phyloP scores from a whole-genome alignment of 2,888 invertebrate species.

The Melolontha melolontha region DNA sequence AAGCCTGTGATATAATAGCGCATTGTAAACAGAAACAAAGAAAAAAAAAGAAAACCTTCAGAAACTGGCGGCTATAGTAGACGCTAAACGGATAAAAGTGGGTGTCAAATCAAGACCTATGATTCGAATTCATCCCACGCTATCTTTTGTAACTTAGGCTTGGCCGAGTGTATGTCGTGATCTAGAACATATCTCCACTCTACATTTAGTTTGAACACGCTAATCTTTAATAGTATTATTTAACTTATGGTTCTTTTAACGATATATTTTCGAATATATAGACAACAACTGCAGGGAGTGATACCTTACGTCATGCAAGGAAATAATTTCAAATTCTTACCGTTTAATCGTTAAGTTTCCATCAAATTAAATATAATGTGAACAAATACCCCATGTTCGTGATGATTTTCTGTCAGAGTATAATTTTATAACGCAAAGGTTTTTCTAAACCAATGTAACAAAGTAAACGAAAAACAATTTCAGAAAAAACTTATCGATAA shows the following conservation, averaged over 20 bases:
- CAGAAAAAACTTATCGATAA: too few relatives aligned
- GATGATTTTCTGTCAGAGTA: background rate
- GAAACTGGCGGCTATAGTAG: slow-evolving; percentile 13
- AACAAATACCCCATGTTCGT: too few relatives aligned
- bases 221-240: slow-evolving; percentile 36
- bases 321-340: background rate
- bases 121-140: slow-evolving; percentile 47
- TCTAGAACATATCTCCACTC: slow-evolving; percentile 30
- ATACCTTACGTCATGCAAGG: background rate
- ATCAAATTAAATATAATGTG: too few relatives aligned
- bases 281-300: background rate
- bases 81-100: slow-evolving; percentile 41
- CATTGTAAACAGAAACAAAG: slow-evolving; percentile 32
- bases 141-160: slow-evolving; percentile 50
- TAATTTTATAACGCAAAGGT: too few relatives aligned
- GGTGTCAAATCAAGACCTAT: slow-evolving; percentile 50
- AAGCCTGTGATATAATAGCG: slow-evolving; percentile 10
- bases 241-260: slow-evolving; percentile 4
- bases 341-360: too few relatives aligned
- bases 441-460: too few relatives aligned
- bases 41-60: slow-evolving; percentile 6
- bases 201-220: slow-evolving; percentile 32
- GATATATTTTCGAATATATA: slow-evolving; percentile 2
- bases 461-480: too few relatives aligned
- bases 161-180: slow-evolving; percentile 40